Base-by-base conservation (phyloP, 2,888 invertebrate species). In the Heliconius aoede region DNA sequence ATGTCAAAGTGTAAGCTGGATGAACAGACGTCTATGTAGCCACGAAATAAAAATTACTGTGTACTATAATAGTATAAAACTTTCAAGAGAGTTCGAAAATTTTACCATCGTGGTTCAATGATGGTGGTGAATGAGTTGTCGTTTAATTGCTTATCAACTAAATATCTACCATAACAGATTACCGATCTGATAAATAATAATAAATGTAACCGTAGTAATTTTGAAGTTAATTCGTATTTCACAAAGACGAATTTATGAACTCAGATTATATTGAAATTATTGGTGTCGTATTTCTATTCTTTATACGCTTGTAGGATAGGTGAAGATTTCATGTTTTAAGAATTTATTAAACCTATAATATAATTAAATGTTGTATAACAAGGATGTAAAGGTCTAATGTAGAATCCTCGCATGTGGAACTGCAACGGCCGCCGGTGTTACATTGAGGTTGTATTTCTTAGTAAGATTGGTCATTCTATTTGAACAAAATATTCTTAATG, bases 281-380 rank as follows among this genome's bases (percentile, higher is more conserved):
- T 69, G 61, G 61, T 74, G 69, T 74, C 61, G 61, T 69, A 69
- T 61, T 69, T n/a, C 28, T 61, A 51, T 74, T 28, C 46, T 61
- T 61, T 74, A 68, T 74, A 61, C 74, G 61, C 61, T 74, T 74
- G 30, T 74, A 60, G 46, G 30, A 58, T 74, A 65, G 64, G 32
- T 36, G 24, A 36, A 32, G 36, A 36, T 69, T 62, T 62, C 51
- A 62, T 74, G 60, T 74, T 55, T 62, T 74, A 74, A 51, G 64
- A 32, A 65, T 64, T 65, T 51, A 64, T 62, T 30, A 51, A n/a
- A 51, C 51, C 13, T 51, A 46, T 46, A 21, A 68, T 68, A 13
- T 55, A 69, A 24, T 55, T 69, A 15, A 69, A 69, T 69, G 69
- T 69, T 55, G 55, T 69, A 7, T 55, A 32, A n/a, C 55, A 32